Evolutionary conservation across 2,797 vertebrate genomes (phyloP), one percentile per base, ranked within the genome.

Genomic region (Platyrinchus mystaceus): DNA sequence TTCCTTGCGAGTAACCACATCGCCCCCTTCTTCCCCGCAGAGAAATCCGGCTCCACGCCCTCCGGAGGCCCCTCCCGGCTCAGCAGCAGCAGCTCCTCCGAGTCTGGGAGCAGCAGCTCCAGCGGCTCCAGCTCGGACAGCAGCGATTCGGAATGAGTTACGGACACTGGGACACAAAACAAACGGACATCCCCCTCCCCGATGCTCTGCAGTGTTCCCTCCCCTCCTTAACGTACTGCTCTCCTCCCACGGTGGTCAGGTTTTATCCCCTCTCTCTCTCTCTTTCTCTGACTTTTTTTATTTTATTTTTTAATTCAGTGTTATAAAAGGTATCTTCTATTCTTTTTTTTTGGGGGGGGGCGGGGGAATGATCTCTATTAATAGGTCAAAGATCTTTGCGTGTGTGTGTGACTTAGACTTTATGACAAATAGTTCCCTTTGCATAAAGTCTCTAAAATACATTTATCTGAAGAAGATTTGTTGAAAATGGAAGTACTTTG

Each of bases 81-180:
- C 86, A 99, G 99, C 97, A 99, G 99, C 96, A 98, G 98, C 98
- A 98, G 98, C 64, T 99, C 98, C 62, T 99, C 99, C 0, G 98
- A 98, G 77, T 99, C 98, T 0, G 98, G 98, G 24, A 98, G 98
- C 97, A 98, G 98, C 98, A 98, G 98, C 94, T 98, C 98, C 82
- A 98, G 98, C 3, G 99, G 98, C 7, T 99, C 98, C 94, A 98
- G 98, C 89, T 99, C 99, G 0, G 99, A 99, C 97, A 99, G 98
- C 98, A 98, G 98, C 27, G 98, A 99, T 95, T 98, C 98, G 6
- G 99, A 99, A 97, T 99, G 98, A 99, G 59, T 41, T 14, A 20
- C 1, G 75, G 95, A 64, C 96, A 37, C 43, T 47, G 55, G 80
- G 87, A 39, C 41, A 22, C 81, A 47, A 27, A 52, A 80, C 66